A percentile compares a stretch with the other conserved stretches of the same genome.
These are phyloP conservation scores for Drosophila tsacasi DNA, from an alignment of 1,140 invertebrate genomes.

Conservation along the genomic window DNA sequence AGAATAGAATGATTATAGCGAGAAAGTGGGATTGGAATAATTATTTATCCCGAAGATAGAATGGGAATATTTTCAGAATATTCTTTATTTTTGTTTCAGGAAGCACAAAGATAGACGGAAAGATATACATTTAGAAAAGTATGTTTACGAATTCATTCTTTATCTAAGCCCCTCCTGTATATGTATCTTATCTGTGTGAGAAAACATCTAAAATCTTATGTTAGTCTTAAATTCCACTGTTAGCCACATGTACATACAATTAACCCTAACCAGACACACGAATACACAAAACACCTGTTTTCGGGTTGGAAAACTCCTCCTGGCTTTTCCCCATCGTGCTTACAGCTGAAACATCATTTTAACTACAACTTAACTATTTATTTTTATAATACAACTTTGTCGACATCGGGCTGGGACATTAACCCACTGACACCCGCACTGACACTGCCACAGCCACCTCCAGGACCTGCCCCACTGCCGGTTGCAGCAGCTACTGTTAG, in stretches of 20 bases:
- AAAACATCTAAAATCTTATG: slow-evolving; percentile 43
- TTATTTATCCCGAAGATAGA: neutral
- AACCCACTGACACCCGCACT: slow-evolving; percentile 19
- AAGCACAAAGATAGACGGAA: neutral
- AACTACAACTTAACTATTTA: slow-evolving; percentile 77
- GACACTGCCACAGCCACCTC: slow-evolving; percentile 49
- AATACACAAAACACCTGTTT: slow-evolving; percentile 32
- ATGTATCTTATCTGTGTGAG: slow-evolving; percentile 10
- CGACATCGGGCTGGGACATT: slow-evolving; percentile 30
- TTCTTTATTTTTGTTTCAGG: neutral
- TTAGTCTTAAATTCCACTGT: slow-evolving; percentile 47
- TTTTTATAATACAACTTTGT: slow-evolving; percentile 82
- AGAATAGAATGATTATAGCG: slow-evolving; percentile 1
- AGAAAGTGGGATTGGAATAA: neutral
- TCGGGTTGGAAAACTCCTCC: neutral
- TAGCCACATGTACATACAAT: slow-evolving; percentile 46
- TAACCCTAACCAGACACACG: slow-evolving; percentile 46
- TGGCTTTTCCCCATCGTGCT: slow-evolving; percentile 41
- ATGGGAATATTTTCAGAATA: neutral
- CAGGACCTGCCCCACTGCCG: slow-evolving; percentile 72
- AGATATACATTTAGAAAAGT: neutral
- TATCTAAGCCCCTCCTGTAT: slow-evolving; percentile 1
- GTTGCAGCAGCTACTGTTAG: slow-evolving; percentile 61
- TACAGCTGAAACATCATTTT: slow-evolving; percentile 72
- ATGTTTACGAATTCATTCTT: neutral